Conservation (phyloP, 2,113 vertebrate species). For the Phaetusa simplex region DNA sequence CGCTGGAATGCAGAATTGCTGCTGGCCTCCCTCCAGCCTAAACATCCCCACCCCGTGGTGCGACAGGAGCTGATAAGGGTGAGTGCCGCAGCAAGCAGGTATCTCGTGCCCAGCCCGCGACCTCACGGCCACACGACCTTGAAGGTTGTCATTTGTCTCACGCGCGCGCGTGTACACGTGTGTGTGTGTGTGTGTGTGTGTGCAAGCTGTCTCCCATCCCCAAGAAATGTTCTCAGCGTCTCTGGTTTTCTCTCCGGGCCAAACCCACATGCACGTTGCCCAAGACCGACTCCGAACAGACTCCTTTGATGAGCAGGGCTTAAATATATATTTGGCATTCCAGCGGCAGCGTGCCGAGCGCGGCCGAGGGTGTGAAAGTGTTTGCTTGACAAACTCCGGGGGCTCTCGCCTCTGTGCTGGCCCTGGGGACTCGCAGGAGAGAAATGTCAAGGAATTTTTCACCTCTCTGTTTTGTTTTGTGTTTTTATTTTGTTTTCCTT, state of each 20-base stretch:
- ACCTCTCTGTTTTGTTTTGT: constrained; percentile 72
- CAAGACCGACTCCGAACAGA: constrained; percentile 56
- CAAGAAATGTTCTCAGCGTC: constrained; percentile 45
- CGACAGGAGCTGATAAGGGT: constrained; percentile 59
- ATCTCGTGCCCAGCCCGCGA: constrained; percentile 50
- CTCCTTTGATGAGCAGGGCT: constrained; percentile 68
- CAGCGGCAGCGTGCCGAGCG: constrained; percentile 43
- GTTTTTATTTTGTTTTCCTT: constrained; percentile 73
- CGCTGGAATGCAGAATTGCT: constrained; percentile 57
- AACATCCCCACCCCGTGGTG: constrained; percentile 56
- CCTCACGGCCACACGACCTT: constrained; percentile 37
- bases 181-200: background rate
- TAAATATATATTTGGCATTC: constrained; percentile 71
- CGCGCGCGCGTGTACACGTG: accelerated
- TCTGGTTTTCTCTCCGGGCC: constrained; percentile 54
- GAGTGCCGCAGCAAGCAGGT: constrained; percentile 10
- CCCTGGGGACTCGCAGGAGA: constrained; percentile 62
- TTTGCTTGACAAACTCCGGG: constrained; percentile 74
- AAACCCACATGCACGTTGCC: constrained; percentile 70
- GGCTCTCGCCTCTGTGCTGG: constrained; percentile 60
- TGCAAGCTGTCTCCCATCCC: background rate
- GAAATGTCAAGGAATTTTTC: constrained; percentile 75
- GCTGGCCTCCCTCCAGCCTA: constrained; percentile 64
- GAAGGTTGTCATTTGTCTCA: constrained; percentile 17
- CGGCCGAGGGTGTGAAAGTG: constrained; percentile 71